Conservation (phyloP, 1,140 invertebrate genomes). For the Drosophila paulistorum region DNA sequence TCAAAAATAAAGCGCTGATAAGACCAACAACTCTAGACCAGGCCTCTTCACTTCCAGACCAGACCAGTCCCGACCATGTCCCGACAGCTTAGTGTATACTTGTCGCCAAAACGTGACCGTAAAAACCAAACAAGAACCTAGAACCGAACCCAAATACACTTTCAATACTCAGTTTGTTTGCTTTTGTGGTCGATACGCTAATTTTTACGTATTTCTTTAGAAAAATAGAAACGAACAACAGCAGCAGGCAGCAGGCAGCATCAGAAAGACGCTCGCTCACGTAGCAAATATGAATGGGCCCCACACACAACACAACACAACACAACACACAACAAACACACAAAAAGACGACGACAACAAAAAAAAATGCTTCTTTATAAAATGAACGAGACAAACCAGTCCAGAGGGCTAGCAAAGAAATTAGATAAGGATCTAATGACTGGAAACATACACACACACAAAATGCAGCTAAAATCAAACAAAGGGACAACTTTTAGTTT, state of each 20-base stretch:
- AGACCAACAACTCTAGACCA: conserved; percentile 25
- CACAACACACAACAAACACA: neutral
- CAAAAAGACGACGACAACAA: conserved; percentile 12
- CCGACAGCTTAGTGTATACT: conserved; percentile 3
- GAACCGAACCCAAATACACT: conserved; percentile 39
- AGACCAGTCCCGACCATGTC: neutral
- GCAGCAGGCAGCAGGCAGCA: conserved; percentile 17
- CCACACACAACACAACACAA: neutral
- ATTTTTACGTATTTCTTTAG: conserved; percentile 71
- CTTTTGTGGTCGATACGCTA: conserved; percentile 79
- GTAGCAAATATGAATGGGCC: conserved; percentile 74
- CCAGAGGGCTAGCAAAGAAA: conserved; percentile 49
- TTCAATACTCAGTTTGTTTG: conserved; percentile 50
- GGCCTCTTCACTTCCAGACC: conserved; percentile 17
- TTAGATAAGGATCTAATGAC: conserved; percentile 76
- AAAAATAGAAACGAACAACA: conserved; percentile 53
- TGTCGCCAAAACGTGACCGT: conserved; percentile 62
- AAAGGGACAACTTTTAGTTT: conserved; percentile 33
- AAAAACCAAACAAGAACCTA: conserved; percentile 36
- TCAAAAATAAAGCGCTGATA: conserved; percentile 51
- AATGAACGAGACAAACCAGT: conserved; percentile 66
- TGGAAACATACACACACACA: conserved; percentile 36
- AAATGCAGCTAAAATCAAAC: conserved; percentile 28
- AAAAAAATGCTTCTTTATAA: conserved; percentile 29
- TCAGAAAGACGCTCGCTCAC: conserved; percentile 48